Conservation (phyloP, 2,888 invertebrate genomes). For the Cloeon dipterum region DNA sequence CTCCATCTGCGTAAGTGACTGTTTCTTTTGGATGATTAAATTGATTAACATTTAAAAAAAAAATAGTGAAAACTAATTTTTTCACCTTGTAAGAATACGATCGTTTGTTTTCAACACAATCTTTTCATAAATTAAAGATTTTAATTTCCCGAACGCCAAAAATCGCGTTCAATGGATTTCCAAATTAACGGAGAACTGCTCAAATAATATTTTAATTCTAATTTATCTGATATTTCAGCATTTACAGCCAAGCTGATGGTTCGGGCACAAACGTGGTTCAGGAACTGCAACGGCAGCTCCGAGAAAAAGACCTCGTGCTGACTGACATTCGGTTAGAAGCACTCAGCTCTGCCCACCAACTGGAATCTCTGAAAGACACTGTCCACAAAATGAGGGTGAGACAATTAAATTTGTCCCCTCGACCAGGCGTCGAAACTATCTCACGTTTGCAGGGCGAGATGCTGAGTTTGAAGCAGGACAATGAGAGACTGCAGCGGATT, state of each 20-base stretch:
- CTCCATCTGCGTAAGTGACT: slow-evolving; percentile 21
- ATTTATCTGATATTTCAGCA: slow-evolving; percentile 5
- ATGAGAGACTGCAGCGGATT: slow-evolving; percentile 75
- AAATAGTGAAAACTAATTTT: background rate
- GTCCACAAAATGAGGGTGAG: slow-evolving; percentile 88
- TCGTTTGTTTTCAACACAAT: too few species aligned
- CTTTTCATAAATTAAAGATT: too few species aligned
- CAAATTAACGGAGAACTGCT: too few species aligned
- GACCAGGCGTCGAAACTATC: background rate
- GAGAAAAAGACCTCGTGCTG: slow-evolving; percentile 88
- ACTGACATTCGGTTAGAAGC: slow-evolving; percentile 94
- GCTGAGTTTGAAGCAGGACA: slow-evolving; percentile 89
- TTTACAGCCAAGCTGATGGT: slow-evolving; percentile 8
- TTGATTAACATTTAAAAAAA: background rate
- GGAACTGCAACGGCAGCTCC: slow-evolving; percentile 74
- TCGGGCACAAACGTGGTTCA: slow-evolving; percentile 24
- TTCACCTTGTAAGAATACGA: background rate
- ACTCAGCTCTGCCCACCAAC: slow-evolving; percentile 86
- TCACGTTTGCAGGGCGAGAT: slow-evolving; percentile 97
- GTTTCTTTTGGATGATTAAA: background rate
- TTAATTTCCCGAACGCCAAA: background rate
- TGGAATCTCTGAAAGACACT: slow-evolving; percentile 88
- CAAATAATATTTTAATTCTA: too few species aligned
- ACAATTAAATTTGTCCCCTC: slow-evolving; percentile 7
- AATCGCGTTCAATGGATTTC: background rate